Percentiles rank a stretch among this genome's conserved stretches.
Evolutionary conservation across 2,888 invertebrate species (phyloP).

Genomic region (Eubasilissa splendida): DNA sequence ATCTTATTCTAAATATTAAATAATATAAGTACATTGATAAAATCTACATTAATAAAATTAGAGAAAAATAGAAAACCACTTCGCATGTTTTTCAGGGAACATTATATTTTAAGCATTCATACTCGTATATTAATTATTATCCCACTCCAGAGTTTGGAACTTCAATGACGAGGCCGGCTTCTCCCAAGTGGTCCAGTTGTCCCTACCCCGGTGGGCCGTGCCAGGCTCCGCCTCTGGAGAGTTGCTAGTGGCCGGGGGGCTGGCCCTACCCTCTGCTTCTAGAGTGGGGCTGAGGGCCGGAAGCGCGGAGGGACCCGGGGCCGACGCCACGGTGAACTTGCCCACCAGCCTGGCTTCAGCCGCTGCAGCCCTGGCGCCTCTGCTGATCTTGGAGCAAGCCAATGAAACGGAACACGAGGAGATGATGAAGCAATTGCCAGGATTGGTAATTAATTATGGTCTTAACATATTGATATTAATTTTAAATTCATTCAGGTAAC

Average conservation of each 20-base stretch:
- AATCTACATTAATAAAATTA: not conserved
- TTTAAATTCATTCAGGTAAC: no score
- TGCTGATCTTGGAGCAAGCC: slow-evolving; percentile 73
- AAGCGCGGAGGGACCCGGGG: not conserved
- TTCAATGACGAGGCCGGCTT: slow-evolving; percentile 81
- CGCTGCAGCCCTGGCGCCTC: slow-evolving; percentile 74
- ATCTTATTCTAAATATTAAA: no score
- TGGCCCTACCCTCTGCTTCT: slow-evolving; percentile 66
- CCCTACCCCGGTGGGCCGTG: slow-evolving; percentile 76
- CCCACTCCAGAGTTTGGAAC: slow-evolving; percentile 75
- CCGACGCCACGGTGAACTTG: slow-evolving; percentile 31
- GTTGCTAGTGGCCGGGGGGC: slow-evolving; percentile 75
- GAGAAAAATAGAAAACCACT: not conserved
- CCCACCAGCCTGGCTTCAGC: slow-evolving; percentile 67
- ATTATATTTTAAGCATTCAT: no score
- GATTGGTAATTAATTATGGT: slow-evolving; percentile 66
- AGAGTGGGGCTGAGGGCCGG: slow-evolving; percentile 17
- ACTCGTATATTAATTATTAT: not conserved
- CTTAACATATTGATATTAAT: no score
- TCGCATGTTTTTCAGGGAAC: no score
- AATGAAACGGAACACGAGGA: slow-evolving; percentile 71
- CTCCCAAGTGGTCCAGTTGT: slow-evolving; percentile 78
- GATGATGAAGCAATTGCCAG: slow-evolving; percentile 72
- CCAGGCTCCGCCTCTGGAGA: slow-evolving; percentile 78
- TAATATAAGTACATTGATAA: no score